These are phyloP conservation scores for Neolamprologus fasciatus DNA, from an alignment of 2,113 vertebrate genomes.

Conservation along the genomic window DNA sequence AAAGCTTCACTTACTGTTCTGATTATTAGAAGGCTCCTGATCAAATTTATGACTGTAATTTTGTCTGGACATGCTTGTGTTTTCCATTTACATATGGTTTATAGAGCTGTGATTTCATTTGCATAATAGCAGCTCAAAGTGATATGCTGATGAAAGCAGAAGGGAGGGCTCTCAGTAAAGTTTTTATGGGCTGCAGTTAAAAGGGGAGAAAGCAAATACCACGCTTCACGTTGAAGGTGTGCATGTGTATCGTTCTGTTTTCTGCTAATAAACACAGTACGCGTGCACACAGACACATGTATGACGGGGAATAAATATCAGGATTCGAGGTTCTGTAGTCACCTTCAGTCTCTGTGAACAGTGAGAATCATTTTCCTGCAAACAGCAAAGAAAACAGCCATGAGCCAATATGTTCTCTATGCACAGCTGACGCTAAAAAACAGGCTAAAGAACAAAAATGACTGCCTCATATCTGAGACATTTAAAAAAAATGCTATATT, in stretches of 20 bases:
- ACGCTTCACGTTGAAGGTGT: not conserved
- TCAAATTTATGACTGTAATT: constrained; percentile 66
- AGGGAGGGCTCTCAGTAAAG: constrained; percentile 43
- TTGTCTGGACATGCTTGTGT: constrained; percentile 56
- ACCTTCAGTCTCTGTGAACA: not conserved
- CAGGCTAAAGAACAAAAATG: not conserved
- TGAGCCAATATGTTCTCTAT: not conserved
- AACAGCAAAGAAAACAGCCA: constrained; percentile 20
- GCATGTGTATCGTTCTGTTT: not conserved
- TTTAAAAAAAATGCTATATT: not conserved
- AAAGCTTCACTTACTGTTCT: constrained; percentile 46
- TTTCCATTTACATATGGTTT: constrained; percentile 66
- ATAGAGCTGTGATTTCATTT: constrained; percentile 60
- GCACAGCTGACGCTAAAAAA: not conserved
- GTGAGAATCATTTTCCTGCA: constrained; percentile 19
- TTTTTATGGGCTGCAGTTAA: constrained; percentile 46
- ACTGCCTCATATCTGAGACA: not conserved
- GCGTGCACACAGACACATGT: not conserved
- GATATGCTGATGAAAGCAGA: constrained; percentile 64
- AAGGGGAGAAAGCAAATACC: constrained; percentile 43
- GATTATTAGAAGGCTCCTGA: constrained; percentile 58
- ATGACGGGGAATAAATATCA: not conserved
- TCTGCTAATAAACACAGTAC: not conserved
- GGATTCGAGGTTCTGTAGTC: not conserved
- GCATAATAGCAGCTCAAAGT: constrained; percentile 64